Base-by-base conservation (phyloP, 2,888 invertebrate species). In the Pammene fasciana region DNA sequence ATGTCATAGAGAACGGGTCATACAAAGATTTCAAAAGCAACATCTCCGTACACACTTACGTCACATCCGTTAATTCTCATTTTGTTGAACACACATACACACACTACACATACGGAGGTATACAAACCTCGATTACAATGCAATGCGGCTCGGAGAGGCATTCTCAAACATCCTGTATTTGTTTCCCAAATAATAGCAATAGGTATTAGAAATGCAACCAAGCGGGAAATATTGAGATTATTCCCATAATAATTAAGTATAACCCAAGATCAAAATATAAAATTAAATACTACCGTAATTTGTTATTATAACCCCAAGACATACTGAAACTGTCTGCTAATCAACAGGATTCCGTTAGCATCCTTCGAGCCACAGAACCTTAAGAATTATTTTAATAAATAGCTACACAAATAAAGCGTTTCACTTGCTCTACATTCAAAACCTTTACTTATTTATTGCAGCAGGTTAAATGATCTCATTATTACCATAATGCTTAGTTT, bases 101-200 rank as follows among this genome's bases (percentile, higher is more conserved):
- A n/a, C 8, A 41, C n/a, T 4, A 26, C 26, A 26, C 38, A 50
- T 50, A 50, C 26, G n/a, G 50, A 26, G 18, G 62, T 62, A 61
- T 61, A 61, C 46, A 61, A 61, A 38, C 48, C 41, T 50, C 50
- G 62, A 52, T 41, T 62, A 62, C 62, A 62, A 62, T 62, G 62
- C 62, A 52, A 62, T 38, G 48, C 26, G 48, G 38, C 13, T 60
- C 48, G 14, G 46, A 62, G 62, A 62, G 62, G 62, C 61, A 62
- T 56, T 66, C 46, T 45, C 70, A 72, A 73, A 73, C 73, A 73
- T 73, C 73, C 73, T 68, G 68, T 59, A 65, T 65, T 68, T 61
- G 72, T 72, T 73, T 72, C 57, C 68, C 67, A 73, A 72, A 72
- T 64, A 50, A 56, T 66, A 34, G 54, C 48, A 16, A 43, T 60